Base-by-base conservation (phyloP, 2,888 invertebrate species). In the Fragum fragum region DNA sequence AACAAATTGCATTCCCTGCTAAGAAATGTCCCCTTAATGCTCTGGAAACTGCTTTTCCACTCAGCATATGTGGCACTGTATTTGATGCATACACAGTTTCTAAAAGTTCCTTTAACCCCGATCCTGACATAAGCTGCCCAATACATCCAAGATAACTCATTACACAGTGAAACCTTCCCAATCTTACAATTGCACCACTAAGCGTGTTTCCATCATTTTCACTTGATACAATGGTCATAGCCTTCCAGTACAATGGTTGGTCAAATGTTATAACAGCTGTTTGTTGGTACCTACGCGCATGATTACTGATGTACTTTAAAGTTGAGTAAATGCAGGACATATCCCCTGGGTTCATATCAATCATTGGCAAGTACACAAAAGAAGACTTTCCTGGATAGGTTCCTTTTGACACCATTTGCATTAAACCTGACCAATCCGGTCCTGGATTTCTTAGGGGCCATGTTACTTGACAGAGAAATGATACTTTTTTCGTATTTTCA, bases 111-210 rank as follows among this genome's bases (percentile, higher is more conserved):
- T 78, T 36, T 14, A 90, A 72, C 18, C 86, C 89, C 70, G 88
- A 83, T 11, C 77, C 71, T 26, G 53, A 42, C 88, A 89, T 88
- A n/a, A 86, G 52, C 39, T 77, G 69, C n/a, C 89, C 88, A 73
- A 88, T 89, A 32, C 71, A 76, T 29, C 89, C 88, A n/a, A 88
- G 61, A 73, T 83, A 90, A 73, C 87, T 86, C 87, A 87, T 88
- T n/a, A 80, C 18, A 1, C 52, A 59, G 53, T 87, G 87, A 42
- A 87, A 75, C 1, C 79, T 83, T 36, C 87, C 81, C 28, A 85
- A 74, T n/a, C 81, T 63, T 1, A 83, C 21, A 55, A 83, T 69
- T 11, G 73, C 47, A 26, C 7, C 36, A 29, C 80, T 73, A 7
- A 87, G 7, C 9, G 9, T 7, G 66, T 81, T 76, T 11, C 73